Evolutionary conservation across 2,888 invertebrate genomes (phyloP).

Genomic region (Ligdia adustata): DNA sequence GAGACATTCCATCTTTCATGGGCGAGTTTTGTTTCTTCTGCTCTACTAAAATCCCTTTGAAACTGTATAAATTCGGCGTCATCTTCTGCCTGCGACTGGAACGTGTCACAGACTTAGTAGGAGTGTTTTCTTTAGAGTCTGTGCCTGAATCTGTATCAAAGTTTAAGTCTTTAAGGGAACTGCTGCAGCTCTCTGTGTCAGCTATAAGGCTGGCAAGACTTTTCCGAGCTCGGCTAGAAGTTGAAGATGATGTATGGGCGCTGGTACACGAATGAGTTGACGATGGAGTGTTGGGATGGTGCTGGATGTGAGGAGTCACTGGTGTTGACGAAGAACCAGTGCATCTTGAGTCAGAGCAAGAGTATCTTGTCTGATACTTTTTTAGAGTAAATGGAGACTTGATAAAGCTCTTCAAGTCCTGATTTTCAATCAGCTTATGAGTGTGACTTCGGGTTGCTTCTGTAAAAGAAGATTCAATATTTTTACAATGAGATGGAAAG

Average conservation of each 20-base stretch:
- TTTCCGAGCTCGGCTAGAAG: slow-evolving; percentile 73
- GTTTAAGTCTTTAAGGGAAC: slow-evolving; percentile 77
- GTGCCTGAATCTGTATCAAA: slow-evolving; percentile 76
- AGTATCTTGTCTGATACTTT: slow-evolving; percentile 70
- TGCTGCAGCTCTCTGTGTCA: slow-evolving; percentile 79
- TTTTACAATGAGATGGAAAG: slow-evolving; percentile 5
- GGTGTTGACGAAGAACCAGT: slow-evolving; percentile 68
- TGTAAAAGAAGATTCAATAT: slow-evolving; percentile 27
- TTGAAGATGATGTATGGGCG: slow-evolving; percentile 69
- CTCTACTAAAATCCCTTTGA: slow-evolving; percentile 70
- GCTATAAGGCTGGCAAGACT: slow-evolving; percentile 75
- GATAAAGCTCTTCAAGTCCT: slow-evolving; percentile 74
- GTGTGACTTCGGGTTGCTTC: slow-evolving; percentile 66
- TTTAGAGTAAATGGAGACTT: slow-evolving; percentile 78
- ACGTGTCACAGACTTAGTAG: slow-evolving; percentile 58
- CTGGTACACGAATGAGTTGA: slow-evolving; percentile 75
- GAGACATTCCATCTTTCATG: slow-evolving; percentile 1
- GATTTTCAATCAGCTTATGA: slow-evolving; percentile 58
- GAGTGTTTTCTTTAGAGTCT: slow-evolving; percentile 78
- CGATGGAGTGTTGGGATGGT: slow-evolving; percentile 73
- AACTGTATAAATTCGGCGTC: slow-evolving; percentile 68
- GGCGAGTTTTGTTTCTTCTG: slow-evolving; percentile 61
- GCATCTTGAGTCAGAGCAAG: slow-evolving; percentile 59
- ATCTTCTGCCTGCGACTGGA: slow-evolving; percentile 56
- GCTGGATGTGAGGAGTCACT: slow-evolving; percentile 67